phyloP scores from a whole-genome alignment of 2,888 invertebrate species.

The Melolontha melolontha region DNA sequence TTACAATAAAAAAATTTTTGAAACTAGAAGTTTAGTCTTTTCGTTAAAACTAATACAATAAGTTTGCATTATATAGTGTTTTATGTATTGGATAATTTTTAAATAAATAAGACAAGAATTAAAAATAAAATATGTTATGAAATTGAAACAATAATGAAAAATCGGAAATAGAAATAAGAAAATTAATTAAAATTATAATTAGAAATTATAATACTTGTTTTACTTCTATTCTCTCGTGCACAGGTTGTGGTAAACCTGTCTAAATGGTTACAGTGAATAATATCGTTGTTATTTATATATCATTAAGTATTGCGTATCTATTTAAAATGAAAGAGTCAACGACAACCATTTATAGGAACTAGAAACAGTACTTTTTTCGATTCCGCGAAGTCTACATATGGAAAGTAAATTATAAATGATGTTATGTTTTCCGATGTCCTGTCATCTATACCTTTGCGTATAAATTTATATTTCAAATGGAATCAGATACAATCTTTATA shows the following conservation, averaged over 20 bases:
- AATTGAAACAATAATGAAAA: too few species aligned
- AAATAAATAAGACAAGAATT: too few species aligned
- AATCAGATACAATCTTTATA: conserved; percentile 9
- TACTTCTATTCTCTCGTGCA: too few species aligned
- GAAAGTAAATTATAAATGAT: conserved; percentile 46
- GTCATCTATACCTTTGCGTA: conserved; percentile 9
- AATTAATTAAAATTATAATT: too few species aligned
- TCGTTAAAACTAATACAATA: too few species aligned
- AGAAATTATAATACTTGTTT: too few species aligned
- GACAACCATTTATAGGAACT: conserved; percentile 50
- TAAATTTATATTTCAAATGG: conserved; percentile 40
- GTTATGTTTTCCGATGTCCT: conserved; percentile 8
- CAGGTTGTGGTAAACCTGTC: background rate
- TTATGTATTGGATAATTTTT: too few species aligned
- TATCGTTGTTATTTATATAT: conserved; percentile 9
- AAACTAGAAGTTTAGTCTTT: too few species aligned
- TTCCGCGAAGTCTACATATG: conserved; percentile 47
- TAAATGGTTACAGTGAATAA: background rate
- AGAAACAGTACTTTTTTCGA: conserved; percentile 44
- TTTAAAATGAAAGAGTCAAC: conserved; percentile 29
- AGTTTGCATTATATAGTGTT: too few species aligned
- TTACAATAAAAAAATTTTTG: too few species aligned
- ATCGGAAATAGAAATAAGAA: too few species aligned
- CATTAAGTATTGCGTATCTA: conserved; percentile 15
- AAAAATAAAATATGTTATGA: too few species aligned